Evolutionary conservation across 2,888 invertebrate genomes (phyloP).

Genomic region (Watsonalla binaria): DNA sequence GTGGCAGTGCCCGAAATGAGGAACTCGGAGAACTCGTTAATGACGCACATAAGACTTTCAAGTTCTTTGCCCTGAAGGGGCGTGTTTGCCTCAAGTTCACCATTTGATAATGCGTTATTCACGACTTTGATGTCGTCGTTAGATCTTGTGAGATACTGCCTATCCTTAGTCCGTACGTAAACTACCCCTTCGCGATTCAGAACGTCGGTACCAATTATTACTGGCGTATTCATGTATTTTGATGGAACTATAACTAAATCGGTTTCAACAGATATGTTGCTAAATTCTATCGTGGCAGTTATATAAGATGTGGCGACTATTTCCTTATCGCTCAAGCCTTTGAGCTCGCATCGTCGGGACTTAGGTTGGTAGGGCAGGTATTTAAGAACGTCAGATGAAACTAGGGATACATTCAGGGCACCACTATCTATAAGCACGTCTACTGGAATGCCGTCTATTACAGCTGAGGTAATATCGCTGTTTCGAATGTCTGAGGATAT

Average conservation of each 20-base stretch:
- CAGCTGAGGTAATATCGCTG: conserved; percentile 12
- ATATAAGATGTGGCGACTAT: conserved; percentile 14
- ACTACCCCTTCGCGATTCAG: conserved; percentile 18
- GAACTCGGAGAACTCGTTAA: too few species aligned
- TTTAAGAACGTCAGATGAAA: conserved; percentile 11
- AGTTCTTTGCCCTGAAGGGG: too few species aligned
- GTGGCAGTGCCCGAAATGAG: too few species aligned
- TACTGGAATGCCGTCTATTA: conserved; percentile 16
- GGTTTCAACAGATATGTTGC: conserved; percentile 1
- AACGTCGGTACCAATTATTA: conserved; percentile 21
- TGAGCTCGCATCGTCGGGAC: conserved; percentile 1
- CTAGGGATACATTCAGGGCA: conserved; percentile 12
- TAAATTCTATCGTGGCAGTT: conserved; percentile 13
- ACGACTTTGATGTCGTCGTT: neutral
- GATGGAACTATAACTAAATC: conserved; percentile 17
- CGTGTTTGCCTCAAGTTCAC: too few species aligned
- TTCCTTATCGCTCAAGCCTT: conserved; percentile 20
- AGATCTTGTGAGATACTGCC: conserved; percentile 8
- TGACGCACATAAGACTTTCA: too few species aligned
- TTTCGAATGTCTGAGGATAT: neutral
- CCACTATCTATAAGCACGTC: conserved; percentile 23
- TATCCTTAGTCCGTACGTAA: conserved; percentile 11
- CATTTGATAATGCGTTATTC: too few species aligned
- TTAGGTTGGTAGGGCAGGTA: conserved; percentile 8
- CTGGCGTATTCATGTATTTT: conserved; percentile 11